Conservation (phyloP, 2,113 vertebrate genomes). For the Bettongia penicillata region DNA sequence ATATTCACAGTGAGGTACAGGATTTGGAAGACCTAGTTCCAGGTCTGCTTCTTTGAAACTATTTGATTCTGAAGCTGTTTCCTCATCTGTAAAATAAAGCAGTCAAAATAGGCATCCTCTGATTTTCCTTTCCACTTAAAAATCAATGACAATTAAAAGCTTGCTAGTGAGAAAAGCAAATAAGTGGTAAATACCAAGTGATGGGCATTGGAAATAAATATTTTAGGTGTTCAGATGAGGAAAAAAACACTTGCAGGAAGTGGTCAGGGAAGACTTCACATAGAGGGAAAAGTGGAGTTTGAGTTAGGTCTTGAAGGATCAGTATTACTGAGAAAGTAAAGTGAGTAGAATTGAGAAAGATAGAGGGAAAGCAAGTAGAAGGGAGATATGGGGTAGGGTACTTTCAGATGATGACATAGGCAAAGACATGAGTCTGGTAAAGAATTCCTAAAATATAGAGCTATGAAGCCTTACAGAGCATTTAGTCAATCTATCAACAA, state of each 20-base stretch:
- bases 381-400: background rate
- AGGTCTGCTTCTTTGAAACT: background rate
- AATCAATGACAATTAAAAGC: background rate
- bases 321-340: background rate
- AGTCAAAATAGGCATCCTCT: background rate
- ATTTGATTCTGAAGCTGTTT: background rate
- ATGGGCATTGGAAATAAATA: background rate
- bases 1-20: background rate
- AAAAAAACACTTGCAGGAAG: background rate
- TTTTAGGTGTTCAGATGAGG: background rate
- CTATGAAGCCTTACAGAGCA: background rate
- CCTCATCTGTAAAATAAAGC: background rate
- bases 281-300: background rate
- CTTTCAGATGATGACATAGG: background rate
- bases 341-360: background rate
- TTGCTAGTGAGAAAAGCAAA: background rate
- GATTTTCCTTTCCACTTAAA: background rate
- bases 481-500: background rate
- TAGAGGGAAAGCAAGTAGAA: background rate
- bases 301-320: background rate
- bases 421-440: background rate
- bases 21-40: background rate
- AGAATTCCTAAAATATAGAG: background rate
- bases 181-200: background rate
- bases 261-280: background rate